Base-by-base conservation (phyloP, 2,888 invertebrate genomes). In the Drosophila greeni region DNA sequence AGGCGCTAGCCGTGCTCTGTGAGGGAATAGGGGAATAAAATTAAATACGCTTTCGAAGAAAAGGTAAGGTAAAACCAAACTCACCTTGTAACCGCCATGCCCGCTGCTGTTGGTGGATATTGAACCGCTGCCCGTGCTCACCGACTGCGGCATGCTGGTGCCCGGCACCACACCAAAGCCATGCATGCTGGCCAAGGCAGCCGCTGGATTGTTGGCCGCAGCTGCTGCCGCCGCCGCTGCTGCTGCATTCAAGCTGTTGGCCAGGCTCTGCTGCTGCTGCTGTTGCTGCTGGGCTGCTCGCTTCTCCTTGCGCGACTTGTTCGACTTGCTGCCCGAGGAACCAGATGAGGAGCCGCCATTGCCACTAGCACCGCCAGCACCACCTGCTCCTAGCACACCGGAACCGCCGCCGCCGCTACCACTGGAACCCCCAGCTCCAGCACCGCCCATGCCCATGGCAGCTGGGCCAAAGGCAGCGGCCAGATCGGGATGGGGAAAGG, bases 401-500 rank as follows among this genome's bases (percentile, higher is more conserved):
- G 57, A 39, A 79, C 66, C 67, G 86, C 90, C 60, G 87, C 90
- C 84, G 1, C 56, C 52, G 3, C 55, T 42, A 33, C 48, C 45
- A 34, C 55, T 12, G 1, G 52, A 40, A 78, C 86, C 72, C 12
- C 81, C 77, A 20, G 68, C 75, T 86, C 88, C 82, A 1, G 65
- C 74, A 3, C 66, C 72, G 2, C 86, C 82, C 60, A 88, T 73
- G 1, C 87, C 87, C 65, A 88, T 75, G 20, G 85, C 88, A 76
- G 90, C 86, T 8, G 89, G 90, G 0, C 85, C 86, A 74, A 92
- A 90, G 47, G 92, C 91, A 60, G 91, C 90, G 40, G 91, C 91
- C 75, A 94, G 88, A 85, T 92, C 92, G 16, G 93, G 93, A 86
- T 89, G 89, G 0, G 94, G 91, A 88, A 95, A 94, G 83, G 92